Percentiles rank a stretch among this genome's conserved stretches.
phyloP scores from a whole-genome alignment of 2,797 vertebrate species.

The Bradypus variegatus region DNA sequence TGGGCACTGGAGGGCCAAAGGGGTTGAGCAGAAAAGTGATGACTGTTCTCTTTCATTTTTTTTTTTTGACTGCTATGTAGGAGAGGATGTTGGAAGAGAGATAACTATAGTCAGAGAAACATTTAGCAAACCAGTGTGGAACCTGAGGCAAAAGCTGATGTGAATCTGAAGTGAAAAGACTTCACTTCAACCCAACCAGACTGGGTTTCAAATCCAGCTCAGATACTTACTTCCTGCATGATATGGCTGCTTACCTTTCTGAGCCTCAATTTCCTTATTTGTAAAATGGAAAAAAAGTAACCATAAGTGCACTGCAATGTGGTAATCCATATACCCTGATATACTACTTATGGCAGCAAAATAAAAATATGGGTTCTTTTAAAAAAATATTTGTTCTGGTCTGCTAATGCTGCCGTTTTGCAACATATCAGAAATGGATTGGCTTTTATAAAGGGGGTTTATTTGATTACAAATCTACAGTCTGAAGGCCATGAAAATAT shows the following conservation, averaged over 20 bases:
- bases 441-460: too few relatives aligned
- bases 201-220: neutral
- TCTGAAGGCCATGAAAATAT: too few relatives aligned
- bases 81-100: neutral
- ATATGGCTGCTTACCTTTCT: neutral
- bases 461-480: too few relatives aligned
- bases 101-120: neutral
- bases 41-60: neutral
- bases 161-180: neutral
- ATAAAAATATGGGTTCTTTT: too few relatives aligned
- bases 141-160: neutral
- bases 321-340: too few relatives aligned
- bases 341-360: too few relatives aligned
- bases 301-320: neutral
- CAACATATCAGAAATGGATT: too few relatives aligned
- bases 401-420: too few relatives aligned
- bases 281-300: neutral
- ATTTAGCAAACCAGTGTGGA: neutral
- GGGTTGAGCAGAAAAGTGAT: neutral
- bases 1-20: neutral
- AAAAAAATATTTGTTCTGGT: too few relatives aligned
- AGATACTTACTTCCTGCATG: neutral
- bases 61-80: neutral
- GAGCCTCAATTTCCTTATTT: too few relatives aligned
- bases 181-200: too few relatives aligned